phyloP scores from a whole-genome alignment of 2,113 vertebrate genomes.

The Psilopsiagon aurifrons region DNA sequence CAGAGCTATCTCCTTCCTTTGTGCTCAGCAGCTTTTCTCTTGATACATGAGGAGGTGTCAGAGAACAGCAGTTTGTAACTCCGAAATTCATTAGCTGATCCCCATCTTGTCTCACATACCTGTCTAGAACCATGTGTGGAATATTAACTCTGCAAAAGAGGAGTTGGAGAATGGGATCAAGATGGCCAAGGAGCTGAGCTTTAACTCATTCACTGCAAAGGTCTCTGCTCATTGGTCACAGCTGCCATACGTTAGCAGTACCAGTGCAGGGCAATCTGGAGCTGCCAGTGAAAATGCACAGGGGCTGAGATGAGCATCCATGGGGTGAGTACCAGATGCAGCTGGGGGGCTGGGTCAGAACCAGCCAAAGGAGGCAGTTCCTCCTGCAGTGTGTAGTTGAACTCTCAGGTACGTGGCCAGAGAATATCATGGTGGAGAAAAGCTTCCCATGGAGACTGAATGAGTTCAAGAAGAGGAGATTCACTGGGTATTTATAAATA shows the following conservation, averaged over 20 bases:
- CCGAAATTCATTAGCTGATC: background rate
- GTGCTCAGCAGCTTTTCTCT: background rate
- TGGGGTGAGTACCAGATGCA: background rate
- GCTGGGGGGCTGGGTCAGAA: background rate
- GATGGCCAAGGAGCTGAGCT: background rate
- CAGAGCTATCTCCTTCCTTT: background rate
- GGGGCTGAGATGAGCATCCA: background rate
- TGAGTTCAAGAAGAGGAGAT: background rate
- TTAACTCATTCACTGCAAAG: background rate
- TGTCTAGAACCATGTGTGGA: background rate
- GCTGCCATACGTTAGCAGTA: fast-evolving
- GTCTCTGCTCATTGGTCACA: background rate
- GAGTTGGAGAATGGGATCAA: background rate
- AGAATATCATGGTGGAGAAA: background rate
- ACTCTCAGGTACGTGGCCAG: background rate
- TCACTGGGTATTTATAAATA: background rate
- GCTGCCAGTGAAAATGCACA: background rate
- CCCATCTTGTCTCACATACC: slow-evolving; percentile 31
- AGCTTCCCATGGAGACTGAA: background rate
- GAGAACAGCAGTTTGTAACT: background rate
- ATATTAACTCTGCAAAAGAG: background rate
- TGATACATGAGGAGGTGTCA: background rate
- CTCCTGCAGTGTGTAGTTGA: fast-evolving
- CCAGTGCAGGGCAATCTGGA: background rate
- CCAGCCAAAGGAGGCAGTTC: background rate